Conservation (phyloP, 1,140 invertebrate species). For the Copidosoma floridanum region DNA sequence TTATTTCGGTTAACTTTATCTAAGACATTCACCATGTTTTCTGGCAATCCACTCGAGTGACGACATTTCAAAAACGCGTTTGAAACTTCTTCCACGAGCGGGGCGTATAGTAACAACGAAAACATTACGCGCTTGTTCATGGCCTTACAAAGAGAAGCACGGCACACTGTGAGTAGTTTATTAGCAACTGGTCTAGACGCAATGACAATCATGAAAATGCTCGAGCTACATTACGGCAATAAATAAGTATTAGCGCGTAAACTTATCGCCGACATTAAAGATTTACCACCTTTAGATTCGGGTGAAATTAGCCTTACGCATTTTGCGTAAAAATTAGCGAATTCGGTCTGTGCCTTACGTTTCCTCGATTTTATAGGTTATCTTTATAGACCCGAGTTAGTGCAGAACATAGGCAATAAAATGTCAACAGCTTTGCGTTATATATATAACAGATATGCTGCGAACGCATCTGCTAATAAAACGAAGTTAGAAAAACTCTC, state of each 20-base stretch:
- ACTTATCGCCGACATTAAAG: background rate
- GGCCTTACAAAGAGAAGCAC: background rate
- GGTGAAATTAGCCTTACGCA: background rate
- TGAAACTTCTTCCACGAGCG: background rate
- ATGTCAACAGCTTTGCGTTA: background rate
- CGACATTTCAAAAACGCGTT: background rate
- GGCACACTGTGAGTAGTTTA: background rate
- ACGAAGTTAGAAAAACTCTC: background rate
- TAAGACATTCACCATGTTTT: too few relatives aligned
- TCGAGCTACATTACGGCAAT: background rate
- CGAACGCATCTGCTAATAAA: background rate
- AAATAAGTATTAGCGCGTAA: background rate
- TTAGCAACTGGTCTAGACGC: background rate
- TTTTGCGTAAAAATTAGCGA: background rate
- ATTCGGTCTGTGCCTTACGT: background rate
- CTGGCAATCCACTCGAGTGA: background rate
- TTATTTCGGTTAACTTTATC: too few relatives aligned
- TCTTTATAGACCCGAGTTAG: background rate
- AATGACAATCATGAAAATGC: background rate
- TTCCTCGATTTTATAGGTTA: background rate
- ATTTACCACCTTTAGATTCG: background rate
- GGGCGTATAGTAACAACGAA: background rate
- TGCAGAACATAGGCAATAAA: background rate
- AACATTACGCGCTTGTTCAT: background rate
- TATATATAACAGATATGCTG: background rate